Conservation (phyloP, 2,888 invertebrate genomes). For the Monopis laevigella region DNA sequence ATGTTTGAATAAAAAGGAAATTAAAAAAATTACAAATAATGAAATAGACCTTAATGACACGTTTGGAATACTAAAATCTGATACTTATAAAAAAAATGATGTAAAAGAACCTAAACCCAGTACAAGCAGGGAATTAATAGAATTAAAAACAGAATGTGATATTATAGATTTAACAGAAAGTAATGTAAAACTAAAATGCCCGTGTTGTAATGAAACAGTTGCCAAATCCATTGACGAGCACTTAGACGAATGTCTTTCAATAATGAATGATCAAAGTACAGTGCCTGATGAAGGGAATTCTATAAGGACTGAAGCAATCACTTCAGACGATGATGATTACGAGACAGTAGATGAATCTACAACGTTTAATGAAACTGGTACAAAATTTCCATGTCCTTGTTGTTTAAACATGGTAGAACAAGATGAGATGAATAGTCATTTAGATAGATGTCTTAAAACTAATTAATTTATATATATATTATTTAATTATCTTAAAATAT, state of each 20-base stretch:
- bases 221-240: slow-evolving; percentile 45
- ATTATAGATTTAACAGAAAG: slow-evolving; percentile 8
- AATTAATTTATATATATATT: too few species aligned
- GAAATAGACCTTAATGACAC: neutral
- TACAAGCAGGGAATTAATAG: slow-evolving; percentile 12
- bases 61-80: too few species aligned
- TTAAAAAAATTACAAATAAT: slow-evolving; percentile 28
- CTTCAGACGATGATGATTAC: slow-evolving; percentile 29
- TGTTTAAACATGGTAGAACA: slow-evolving; percentile 64
- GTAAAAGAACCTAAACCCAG: slow-evolving; percentile 23
- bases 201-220: slow-evolving; percentile 45
- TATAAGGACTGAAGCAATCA: neutral
- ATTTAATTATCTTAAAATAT: too few species aligned
- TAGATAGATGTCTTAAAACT: slow-evolving; percentile 45
- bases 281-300: slow-evolving; percentile 35
- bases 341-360: slow-evolving; percentile 41
- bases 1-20: slow-evolving; percentile 48
- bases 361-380: slow-evolving; percentile 49
- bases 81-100: slow-evolving; percentile 18
- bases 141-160: slow-evolving; percentile 13
- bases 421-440: slow-evolving; percentile 66
- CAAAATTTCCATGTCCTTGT: slow-evolving; percentile 67
- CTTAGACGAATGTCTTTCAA: slow-evolving; percentile 58
- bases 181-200: slow-evolving; percentile 33
- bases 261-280: slow-evolving; percentile 49